Percentiles rank a stretch among this genome's conserved stretches.
Evolutionary conservation across 2,888 invertebrate species (phyloP).

Genomic region (Lagria hirta): DNA sequence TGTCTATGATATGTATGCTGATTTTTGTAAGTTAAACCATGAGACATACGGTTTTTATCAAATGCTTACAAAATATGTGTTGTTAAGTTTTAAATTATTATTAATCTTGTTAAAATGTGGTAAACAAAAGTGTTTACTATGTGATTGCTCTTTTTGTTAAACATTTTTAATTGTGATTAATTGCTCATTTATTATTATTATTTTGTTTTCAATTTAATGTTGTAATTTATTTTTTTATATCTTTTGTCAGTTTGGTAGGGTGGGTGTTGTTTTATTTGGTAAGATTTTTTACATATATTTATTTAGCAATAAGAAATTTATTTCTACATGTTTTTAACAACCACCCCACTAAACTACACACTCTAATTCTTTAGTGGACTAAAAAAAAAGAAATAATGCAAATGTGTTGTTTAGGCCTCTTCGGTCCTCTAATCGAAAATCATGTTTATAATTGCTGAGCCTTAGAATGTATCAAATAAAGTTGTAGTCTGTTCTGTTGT

Average conservation of each 20-base stretch:
- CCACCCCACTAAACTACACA: conserved; percentile 50
- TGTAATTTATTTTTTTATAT: conserved; percentile 29
- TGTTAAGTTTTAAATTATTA: no score
- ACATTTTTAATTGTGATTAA: conserved; percentile 27
- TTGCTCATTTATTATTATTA: conserved; percentile 27
- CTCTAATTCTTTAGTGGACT: conserved; percentile 4
- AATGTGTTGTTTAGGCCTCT: no score
- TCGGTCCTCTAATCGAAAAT: no score
- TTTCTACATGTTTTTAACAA: conserved; percentile 39
- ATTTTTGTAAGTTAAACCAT: conserved; percentile 7
- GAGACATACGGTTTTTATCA: no score
- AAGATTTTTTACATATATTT: conserved; percentile 27
- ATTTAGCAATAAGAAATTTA: conserved; percentile 30
- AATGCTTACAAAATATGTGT: no score
- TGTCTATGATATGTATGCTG: conserved; percentile 12
- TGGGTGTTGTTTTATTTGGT: conserved; percentile 46
- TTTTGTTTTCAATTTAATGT: conserved; percentile 16
- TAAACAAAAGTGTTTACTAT: conserved; percentile 16
- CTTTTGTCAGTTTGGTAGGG: conserved; percentile 53
- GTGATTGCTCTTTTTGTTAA: conserved; percentile 17
- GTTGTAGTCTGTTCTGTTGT: no score
- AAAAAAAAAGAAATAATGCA: no score
- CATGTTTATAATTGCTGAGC: no score
- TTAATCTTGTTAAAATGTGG: conserved; percentile 26
- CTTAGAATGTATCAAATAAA: no score